A percentile compares a stretch with the other conserved stretches of the same genome.
phyloP scores from a whole-genome alignment of 2,888 invertebrate genomes.

The Galeopsomyia nigrocyanea region DNA sequence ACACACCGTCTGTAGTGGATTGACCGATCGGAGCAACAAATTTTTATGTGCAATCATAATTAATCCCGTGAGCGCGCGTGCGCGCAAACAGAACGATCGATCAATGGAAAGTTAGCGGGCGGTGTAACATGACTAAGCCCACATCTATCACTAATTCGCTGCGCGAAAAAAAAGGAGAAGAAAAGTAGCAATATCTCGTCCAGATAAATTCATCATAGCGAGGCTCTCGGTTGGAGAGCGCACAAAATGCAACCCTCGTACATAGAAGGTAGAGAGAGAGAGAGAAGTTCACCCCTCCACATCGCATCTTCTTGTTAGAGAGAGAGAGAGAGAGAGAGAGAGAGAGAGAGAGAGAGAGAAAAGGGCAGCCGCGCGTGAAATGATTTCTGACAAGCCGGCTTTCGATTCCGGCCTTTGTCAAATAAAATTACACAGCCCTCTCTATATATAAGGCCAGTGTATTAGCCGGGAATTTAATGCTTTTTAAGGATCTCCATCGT shows the following conservation, averaged over 20 bases:
- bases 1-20: too few species aligned
- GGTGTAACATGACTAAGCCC: constrained; percentile 15
- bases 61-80: too few species aligned
- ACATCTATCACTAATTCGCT: constrained; percentile 31
- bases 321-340: constrained; percentile 9
- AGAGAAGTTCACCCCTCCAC: neutral
- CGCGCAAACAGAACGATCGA: too few species aligned
- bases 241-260: too few species aligned
- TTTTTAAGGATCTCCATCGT: constrained; percentile 27
- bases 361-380: constrained; percentile 43
- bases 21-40: too few species aligned
- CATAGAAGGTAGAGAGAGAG: constrained; percentile 1
- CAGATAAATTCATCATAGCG: constrained; percentile 38
- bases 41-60: too few species aligned
- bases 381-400: constrained; percentile 47
- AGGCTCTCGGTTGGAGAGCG: too few species aligned
- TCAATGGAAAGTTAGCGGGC: too few species aligned
- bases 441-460: constrained; percentile 27
- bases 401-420: constrained; percentile 49
- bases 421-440: constrained; percentile 44
- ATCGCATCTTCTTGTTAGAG: too few species aligned
- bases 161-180: constrained; percentile 21
- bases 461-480: constrained; percentile 46
- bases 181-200: constrained; percentile 5
- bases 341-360: constrained; percentile 7